These are phyloP conservation scores for Tangara arthus DNA, from an alignment of 2,797 vertebrate genomes.

Conservation along the genomic window DNA sequence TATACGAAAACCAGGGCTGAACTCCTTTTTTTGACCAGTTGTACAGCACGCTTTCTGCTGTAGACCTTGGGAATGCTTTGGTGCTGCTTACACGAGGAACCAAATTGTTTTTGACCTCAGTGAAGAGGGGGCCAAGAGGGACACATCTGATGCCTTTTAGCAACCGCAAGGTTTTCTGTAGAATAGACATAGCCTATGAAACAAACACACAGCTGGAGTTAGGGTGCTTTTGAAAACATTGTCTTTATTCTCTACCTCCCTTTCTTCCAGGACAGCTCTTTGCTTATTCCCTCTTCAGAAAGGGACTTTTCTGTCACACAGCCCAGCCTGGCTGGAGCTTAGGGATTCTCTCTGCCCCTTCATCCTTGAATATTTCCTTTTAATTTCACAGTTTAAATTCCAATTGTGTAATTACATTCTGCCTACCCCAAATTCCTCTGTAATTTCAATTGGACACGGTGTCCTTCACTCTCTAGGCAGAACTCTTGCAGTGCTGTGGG, in stretches of 20 bases:
- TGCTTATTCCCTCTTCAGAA: constrained; percentile 62
- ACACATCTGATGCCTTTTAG: constrained; percentile 54
- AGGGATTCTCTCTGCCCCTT: constrained; percentile 62
- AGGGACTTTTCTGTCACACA: constrained; percentile 60
- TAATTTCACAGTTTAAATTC: constrained; percentile 73
- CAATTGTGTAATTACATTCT: constrained; percentile 75
- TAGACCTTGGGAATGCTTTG: constrained; percentile 23
- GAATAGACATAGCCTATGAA: constrained; percentile 42
- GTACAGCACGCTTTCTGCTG: background rate
- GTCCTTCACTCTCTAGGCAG: constrained; percentile 67
- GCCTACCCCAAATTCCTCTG: constrained; percentile 70
- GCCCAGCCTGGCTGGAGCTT: constrained; percentile 39
- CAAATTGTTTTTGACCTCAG: constrained; percentile 51
- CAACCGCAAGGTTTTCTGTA: constrained; percentile 29
- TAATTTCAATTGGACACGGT: constrained; percentile 74
- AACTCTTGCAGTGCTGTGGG: constrained; percentile 58
- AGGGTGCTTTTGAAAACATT: constrained; percentile 66
- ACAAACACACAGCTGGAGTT: constrained; percentile 68
- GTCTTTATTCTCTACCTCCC: constrained; percentile 59
- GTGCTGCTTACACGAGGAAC: constrained; percentile 25
- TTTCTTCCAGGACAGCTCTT: constrained; percentile 66
- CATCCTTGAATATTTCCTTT: constrained; percentile 72
- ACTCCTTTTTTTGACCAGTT: background rate
- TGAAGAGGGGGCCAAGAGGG: constrained; percentile 39
- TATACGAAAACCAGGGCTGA: background rate